Evolutionary conservation across 2,113 vertebrate species (phyloP).

Genomic region (Cephalopterus ornatus): DNA sequence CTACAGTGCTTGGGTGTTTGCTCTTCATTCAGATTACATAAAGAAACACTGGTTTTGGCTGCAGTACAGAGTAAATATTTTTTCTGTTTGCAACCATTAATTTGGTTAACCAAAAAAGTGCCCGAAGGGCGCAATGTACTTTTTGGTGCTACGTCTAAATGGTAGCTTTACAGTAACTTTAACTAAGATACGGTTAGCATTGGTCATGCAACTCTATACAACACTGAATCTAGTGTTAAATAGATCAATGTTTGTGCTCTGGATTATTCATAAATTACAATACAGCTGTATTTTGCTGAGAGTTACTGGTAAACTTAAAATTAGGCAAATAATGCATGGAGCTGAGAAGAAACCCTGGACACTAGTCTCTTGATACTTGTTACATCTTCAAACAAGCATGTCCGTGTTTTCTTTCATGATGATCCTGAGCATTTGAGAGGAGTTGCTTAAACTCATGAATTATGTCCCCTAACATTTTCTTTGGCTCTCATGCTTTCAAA

Average conservation of each 20-base stretch:
- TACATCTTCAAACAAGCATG: not conserved
- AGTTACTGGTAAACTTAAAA: not conserved
- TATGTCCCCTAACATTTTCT: not conserved
- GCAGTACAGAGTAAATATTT: not conserved
- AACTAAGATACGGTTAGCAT: not conserved
- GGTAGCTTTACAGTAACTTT: not conserved
- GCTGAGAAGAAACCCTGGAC: not conserved
- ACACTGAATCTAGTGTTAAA: not conserved
- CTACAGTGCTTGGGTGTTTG: not conserved
- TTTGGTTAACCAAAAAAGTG: not conserved
- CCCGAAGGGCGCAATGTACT: not conserved
- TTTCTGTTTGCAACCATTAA: not conserved
- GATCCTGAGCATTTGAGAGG: not conserved
- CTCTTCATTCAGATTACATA: not conserved
- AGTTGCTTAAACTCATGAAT: not conserved
- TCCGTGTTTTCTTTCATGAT: not conserved
- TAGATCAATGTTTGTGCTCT: not conserved
- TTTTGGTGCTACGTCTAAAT: not conserved
- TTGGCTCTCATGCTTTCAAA: not conserved
- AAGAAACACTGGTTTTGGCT: not conserved
- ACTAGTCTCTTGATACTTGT: not conserved
- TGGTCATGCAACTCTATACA: not conserved
- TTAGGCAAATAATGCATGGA: not conserved
- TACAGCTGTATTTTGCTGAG: not conserved
- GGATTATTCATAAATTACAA: not conserved